These are phyloP conservation scores for Notodonta dromedarius DNA, from an alignment of 2,888 invertebrate species.

Conservation along the genomic window DNA sequence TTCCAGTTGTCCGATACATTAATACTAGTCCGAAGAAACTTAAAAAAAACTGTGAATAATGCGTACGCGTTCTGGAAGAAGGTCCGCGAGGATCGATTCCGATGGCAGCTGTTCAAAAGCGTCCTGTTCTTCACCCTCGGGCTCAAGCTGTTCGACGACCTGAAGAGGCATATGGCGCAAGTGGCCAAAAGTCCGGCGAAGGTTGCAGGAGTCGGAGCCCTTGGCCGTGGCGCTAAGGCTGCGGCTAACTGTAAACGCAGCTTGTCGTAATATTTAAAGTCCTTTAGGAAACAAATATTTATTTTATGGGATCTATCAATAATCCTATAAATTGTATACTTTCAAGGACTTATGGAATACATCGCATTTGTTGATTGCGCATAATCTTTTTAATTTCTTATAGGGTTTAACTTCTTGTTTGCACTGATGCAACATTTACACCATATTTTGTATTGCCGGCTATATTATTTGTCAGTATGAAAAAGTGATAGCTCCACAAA, in stretches of 20 bases:
- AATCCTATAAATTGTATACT: not conserved
- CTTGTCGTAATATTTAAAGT: not conserved
- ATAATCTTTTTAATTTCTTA: not conserved
- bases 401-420: not conserved
- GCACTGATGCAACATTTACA: too few relatives aligned
- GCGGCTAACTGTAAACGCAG: not conserved
- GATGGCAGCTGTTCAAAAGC: slow-evolving; percentile 55
- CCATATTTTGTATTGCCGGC: too few relatives aligned
- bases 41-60: not conserved
- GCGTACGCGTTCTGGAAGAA: slow-evolving; percentile 35
- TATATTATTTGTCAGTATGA: too few relatives aligned
- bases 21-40: not conserved
- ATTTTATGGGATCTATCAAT: too few relatives aligned
- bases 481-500: too few relatives aligned
- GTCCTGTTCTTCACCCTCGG: slow-evolving; percentile 52
- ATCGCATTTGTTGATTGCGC: not conserved
- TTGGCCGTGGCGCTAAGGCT: not conserved
- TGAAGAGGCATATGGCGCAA: slow-evolving; percentile 40
- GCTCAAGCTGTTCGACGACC: slow-evolving; percentile 55
- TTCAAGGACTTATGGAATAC: not conserved
- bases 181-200: not conserved
- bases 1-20: slow-evolving; percentile 2
- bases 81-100: slow-evolving; percentile 41
- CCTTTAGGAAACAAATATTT: not conserved
- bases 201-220: not conserved